Percentiles rank a stretch among this genome's conserved stretches.
These are phyloP conservation scores for Cossypha caffra DNA, from an alignment of 2,797 vertebrate genomes.

Conservation along the genomic window DNA sequence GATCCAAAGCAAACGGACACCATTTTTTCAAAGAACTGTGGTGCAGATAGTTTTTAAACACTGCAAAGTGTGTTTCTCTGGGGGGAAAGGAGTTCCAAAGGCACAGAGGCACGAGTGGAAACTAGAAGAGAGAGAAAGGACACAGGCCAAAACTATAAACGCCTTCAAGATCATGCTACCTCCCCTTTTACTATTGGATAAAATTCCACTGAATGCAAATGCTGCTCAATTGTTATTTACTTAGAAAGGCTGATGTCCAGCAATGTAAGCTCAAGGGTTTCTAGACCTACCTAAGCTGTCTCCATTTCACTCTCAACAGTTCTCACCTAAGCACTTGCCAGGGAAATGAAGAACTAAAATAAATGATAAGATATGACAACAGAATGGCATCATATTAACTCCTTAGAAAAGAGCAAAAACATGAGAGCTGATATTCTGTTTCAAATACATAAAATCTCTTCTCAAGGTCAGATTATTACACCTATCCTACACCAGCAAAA, in stretches of 20 bases:
- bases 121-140: background rate
- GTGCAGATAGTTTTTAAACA: background rate
- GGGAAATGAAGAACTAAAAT: background rate
- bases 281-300: background rate
- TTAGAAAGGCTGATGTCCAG: background rate
- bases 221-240: background rate
- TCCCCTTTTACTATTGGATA: background rate
- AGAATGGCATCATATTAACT: background rate
- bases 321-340: background rate
- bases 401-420: background rate
- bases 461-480: background rate
- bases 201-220: background rate
- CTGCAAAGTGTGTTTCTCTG: background rate
- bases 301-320: background rate
- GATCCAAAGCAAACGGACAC: background rate
- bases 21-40: background rate
- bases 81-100: background rate
- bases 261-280: background rate
- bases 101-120: background rate
- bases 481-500: background rate
- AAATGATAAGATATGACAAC: background rate
- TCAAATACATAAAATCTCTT: background rate
- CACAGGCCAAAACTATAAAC: background rate
- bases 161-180: background rate
- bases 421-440: background rate